Conservation (phyloP, 2,888 invertebrate genomes). For the Zootermopsis nevadensis region DNA sequence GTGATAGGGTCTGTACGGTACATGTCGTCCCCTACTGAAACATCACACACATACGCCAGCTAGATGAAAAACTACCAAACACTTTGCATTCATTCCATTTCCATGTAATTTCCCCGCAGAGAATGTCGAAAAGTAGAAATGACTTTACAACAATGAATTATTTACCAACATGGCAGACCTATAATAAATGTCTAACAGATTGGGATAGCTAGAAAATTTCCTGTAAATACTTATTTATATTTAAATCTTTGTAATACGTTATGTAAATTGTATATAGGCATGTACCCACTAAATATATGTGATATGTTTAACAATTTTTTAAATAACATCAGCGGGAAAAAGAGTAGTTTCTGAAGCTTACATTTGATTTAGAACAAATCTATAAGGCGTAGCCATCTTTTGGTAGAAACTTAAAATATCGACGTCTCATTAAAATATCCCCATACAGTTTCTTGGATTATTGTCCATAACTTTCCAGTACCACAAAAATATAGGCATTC, state of each 20-base stretch:
- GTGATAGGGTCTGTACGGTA: not conserved
- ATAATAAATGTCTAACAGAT: not conserved
- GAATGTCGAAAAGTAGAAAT: not conserved
- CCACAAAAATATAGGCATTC: no score
- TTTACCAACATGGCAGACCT: not conserved
- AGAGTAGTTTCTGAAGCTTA: no score
- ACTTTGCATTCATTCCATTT: slow-evolving; percentile 1
- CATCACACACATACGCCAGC: not conserved
- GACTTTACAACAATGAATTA: not conserved
- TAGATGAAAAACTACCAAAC: not conserved
- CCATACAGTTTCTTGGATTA: no score
- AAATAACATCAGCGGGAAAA: not conserved
- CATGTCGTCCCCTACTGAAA: not conserved
- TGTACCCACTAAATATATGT: not conserved
- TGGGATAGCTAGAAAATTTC: not conserved
- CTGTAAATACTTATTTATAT: not conserved
- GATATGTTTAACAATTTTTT: not conserved
- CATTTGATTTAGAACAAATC: no score
- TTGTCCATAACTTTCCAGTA: no score
- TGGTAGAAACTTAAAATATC: not conserved
- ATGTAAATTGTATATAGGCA: not conserved
- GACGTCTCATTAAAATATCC: not conserved
- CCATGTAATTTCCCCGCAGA: slow-evolving; percentile 10
- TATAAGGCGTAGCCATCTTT: no score
- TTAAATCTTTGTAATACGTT: not conserved